Evolutionary conservation across 2,113 vertebrate species (phyloP), one percentile per base, ranked within the genome.

Genomic region (Myiopsitta monachus): DNA sequence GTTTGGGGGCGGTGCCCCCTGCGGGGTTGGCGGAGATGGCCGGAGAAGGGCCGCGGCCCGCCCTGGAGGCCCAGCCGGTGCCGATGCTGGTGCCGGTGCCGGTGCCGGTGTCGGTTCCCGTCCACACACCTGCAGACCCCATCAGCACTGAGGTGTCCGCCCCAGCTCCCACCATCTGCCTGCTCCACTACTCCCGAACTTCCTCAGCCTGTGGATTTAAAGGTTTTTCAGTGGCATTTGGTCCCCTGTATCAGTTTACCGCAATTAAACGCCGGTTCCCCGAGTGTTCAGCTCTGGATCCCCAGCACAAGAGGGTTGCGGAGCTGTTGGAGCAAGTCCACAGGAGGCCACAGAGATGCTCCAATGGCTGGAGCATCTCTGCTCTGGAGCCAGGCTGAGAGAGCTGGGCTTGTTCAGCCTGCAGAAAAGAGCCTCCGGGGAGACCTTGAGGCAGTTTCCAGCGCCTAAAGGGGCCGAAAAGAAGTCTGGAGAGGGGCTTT

Each of bases 71-170:
- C 4, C 36, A 19, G 33, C 15, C 36, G 10, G 83, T 6, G 5
- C 70, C 11, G 5, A 38, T 49, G 16, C 5, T 3, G 31, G 41
- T n/a, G 9, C 18, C 24, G 2, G 46, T 49, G 16, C 5, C 2
- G 31, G 41, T n/a, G 9, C 18, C 24, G 2, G 46, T 51, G 13
- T 1, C 6, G 5, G 41, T 38, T 6, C 3, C 11, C 7, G 30
- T 2, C 51, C 22, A 9, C 39, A 6, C 43, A 2, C 14, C 59
- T 9, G 62, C 69, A 4, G 8, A 5, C 36, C 55, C 19, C 38
- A 3, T 2, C 44, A 7, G 44, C 61, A 3, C 39, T 1, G 26
- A 23, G 6, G 6, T 0, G 28, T 5, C 41, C 39, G 0, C 52
- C 5, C 2, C 62, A 8, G n/a, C 75, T 39, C 18, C 75, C 30